phyloP scores from a whole-genome alignment of 2,113 vertebrate genomes.

The human (Homo sapiens) region DNA sequence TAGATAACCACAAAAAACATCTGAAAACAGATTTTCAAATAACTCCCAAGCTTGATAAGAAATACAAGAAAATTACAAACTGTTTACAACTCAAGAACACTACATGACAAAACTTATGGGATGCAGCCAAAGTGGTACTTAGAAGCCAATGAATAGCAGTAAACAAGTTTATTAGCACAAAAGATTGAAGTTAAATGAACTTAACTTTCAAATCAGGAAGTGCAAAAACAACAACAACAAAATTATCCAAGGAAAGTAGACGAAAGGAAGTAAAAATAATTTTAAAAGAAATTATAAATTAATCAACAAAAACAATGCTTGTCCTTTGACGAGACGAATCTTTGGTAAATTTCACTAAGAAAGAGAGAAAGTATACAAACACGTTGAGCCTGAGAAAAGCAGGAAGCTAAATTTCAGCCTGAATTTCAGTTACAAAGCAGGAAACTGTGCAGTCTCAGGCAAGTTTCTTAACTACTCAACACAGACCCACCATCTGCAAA shows the following conservation, averaged over 20 bases:
- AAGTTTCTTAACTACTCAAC: neutral
- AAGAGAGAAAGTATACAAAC: neutral
- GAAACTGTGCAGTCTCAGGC: neutral
- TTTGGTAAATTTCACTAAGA: neutral
- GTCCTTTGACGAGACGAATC: neutral
- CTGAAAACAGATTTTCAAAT: conserved; percentile 7
- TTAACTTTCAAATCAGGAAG: neutral
- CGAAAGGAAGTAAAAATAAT: neutral
- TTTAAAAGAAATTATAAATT: neutral
- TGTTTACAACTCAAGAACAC: neutral
- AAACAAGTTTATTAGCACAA: neutral
- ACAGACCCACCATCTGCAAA: neutral
- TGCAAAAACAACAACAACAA: neutral
- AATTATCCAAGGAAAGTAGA: neutral
- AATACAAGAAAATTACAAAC: conserved; percentile 19
- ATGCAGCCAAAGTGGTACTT: neutral
- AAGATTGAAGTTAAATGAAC: neutral
- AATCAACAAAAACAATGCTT: neutral
- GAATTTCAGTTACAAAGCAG: neutral
- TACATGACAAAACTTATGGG: neutral
- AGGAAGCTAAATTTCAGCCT: neutral
- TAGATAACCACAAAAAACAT: neutral
- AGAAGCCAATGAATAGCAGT: neutral
- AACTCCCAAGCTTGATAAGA: neutral
- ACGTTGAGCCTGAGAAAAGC: neutral